Base-by-base conservation (phyloP, 2,888 invertebrate species). In the Noctua pronuba region DNA sequence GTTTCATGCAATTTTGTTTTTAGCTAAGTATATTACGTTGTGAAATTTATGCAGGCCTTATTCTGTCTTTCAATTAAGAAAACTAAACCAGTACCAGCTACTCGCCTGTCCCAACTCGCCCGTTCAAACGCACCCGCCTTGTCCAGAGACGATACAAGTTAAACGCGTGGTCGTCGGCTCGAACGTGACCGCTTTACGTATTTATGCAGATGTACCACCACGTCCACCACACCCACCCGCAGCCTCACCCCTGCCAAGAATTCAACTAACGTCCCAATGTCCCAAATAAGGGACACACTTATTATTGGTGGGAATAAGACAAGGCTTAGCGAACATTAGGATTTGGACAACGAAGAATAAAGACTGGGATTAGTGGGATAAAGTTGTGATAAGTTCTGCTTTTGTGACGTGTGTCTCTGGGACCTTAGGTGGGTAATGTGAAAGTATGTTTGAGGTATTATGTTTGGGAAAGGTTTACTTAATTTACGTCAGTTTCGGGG, bases 121-220 rank as follows among this genome's bases (percentile, higher is more conserved):
- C 70, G 69, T 90, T 70, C 67, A 85, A 93, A 93, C 82, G 66
- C 49, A 72, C 90, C 72, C 69, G 49, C 80, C 77, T 82, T 86
- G 90, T 91, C 91, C 90, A 91, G 89, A 92, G 91, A 91, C 92
- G 92, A 93, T 93, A 93, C 93, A 93, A 94, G 94, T 94, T 93
- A 94, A 95, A 93, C 93, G 92, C 92, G 90, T 91, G 92, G 92
- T 90, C 90, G 90, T 91, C 90, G 87, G 86, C 88, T 90, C 89
- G 91, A 89, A 95, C 96, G 95, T 96, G 96, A 95, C 95, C 94
- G 94, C 93, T 94, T 95, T 94, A 93, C 94, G 92, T 95, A 95
- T 95, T 95, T 95, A 96, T 96, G 96, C 96, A 95, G 94, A 96
- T 96, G 93, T 92, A 88, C 80, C 84, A 76, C 75, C 75, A 74